Evolutionary conservation across 2,888 invertebrate genomes (phyloP), one percentile per base, ranked within the genome.

Genomic region (Leptinotarsa rubiginosa): DNA sequence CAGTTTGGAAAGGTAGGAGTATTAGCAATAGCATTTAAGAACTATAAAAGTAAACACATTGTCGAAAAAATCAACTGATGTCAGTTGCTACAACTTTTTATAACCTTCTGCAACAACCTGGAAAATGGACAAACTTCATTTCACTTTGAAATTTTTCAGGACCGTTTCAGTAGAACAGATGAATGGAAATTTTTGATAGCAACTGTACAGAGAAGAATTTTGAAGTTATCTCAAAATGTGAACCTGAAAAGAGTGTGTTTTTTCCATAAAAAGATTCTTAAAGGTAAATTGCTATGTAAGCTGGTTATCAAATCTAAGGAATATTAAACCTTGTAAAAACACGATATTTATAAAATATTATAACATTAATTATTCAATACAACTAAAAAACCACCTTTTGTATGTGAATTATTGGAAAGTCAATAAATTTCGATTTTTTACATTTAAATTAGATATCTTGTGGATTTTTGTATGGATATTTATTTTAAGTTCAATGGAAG

Each of bases 1-100:
- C 91, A 92, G 73, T 93, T 92, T 84, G 92, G 92, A 65, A 92
- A 92, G 90, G 93, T 92, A 84, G 84, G 76, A 79, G 52, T 47
- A 41, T 13, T 20, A 56, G 47, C 16, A 18, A 47, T 31, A 31
- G 1, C 31, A 31, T 31, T 31, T 31, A 31, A 31, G 31, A 31
- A 31, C 31, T 7, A 31, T 31, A 31, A 31, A 31, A 31, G 31
- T 31, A 31, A 31, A 31, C 7, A 31, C 31, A 1, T 31, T 31
- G 31, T 31, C 2, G 52, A 52, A 10, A 18, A n/a, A 49, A 49
- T 16, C 49, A 16, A 1, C 4, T 3, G 49, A 7, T 31, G 5
- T 31, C 7, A 31, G 31, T 31, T 7, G 31, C 5, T 10, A 41
- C 41, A 41, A 41, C 10, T 50, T 50, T 50, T 16, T 50, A 16